Conservation (phyloP, 2,113 vertebrate species). For the Garra rufa region DNA sequence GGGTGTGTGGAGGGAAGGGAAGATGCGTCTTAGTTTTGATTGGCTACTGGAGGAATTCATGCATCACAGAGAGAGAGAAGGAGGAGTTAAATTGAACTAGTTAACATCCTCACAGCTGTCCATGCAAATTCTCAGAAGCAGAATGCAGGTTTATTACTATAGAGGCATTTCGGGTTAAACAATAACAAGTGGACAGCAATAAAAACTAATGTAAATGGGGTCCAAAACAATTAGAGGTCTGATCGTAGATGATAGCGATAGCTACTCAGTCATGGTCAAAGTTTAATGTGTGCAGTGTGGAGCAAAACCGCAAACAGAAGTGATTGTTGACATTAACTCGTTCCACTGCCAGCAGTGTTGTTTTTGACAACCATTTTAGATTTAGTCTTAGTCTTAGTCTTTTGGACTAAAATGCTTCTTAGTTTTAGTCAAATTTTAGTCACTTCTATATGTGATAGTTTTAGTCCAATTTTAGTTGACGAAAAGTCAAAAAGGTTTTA, state of each 20-base stretch:
- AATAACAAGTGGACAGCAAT: neutral
- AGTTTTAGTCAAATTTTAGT: too few species aligned
- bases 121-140: neutral
- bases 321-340: too few species aligned
- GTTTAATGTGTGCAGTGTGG: too few species aligned
- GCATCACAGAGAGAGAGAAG: neutral
- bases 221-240: neutral
- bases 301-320: too few species aligned
- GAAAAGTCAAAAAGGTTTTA: too few species aligned
- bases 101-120: neutral
- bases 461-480: too few species aligned
- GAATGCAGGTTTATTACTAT: neutral
- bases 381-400: too few species aligned
- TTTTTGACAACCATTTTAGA: too few species aligned
- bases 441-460: too few species aligned
- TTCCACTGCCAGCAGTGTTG: too few species aligned
- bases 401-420: too few species aligned
- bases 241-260: neutral
- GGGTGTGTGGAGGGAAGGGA: constrained; percentile 38
- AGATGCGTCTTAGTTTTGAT: constrained; percentile 25
- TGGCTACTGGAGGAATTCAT: neutral
- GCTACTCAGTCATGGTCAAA: too few species aligned
- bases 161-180: neutral
- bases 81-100: neutral
- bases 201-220: neutral